Conservation (phyloP, 1,140 invertebrate genomes). For the Coenobita brevimanus region DNA sequence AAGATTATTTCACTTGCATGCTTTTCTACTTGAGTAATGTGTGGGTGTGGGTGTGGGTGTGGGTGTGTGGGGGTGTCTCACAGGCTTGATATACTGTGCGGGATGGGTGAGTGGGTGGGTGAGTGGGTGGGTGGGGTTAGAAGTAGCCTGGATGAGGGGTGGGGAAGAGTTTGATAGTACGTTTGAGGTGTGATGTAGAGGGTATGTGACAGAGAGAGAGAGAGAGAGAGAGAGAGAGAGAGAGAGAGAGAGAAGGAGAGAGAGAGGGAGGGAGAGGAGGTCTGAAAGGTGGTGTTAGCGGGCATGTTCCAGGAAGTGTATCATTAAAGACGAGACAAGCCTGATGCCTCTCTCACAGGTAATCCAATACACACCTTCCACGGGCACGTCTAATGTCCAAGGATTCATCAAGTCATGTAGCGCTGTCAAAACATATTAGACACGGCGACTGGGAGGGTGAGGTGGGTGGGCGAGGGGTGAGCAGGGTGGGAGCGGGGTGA, state of each 20-base stretch:
- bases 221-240: conserved; percentile 21
- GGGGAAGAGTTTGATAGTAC: neutral
- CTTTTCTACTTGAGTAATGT: neutral
- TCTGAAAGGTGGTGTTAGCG: neutral
- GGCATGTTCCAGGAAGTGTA: conserved; percentile 9
- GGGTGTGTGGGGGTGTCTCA: neutral
- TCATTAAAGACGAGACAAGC: neutral
- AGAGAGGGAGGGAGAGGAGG: neutral
- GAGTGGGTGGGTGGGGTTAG: neutral
- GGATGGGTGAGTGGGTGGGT: neutral
- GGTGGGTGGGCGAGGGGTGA: neutral
- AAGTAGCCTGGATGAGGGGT: neutral
- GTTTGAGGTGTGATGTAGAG: neutral
- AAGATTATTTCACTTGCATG: no score
- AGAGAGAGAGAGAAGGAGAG: conserved; percentile 20
- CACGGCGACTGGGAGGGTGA: neutral
- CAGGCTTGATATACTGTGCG: no score
- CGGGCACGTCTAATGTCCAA: conserved; percentile 16
- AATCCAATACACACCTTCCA: neutral
- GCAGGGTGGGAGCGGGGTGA: neutral
- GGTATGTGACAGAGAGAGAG: conserved; percentile 4
- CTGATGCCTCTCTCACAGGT: conserved; percentile 4
- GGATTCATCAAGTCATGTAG: conserved; percentile 33
- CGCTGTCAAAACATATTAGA: conserved; percentile 31
- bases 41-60: neutral